A percentile compares a stretch with the other conserved stretches of the same genome.
Evolutionary conservation across 1,140 invertebrate species (phyloP).

Genomic region (Drosophila orena): DNA sequence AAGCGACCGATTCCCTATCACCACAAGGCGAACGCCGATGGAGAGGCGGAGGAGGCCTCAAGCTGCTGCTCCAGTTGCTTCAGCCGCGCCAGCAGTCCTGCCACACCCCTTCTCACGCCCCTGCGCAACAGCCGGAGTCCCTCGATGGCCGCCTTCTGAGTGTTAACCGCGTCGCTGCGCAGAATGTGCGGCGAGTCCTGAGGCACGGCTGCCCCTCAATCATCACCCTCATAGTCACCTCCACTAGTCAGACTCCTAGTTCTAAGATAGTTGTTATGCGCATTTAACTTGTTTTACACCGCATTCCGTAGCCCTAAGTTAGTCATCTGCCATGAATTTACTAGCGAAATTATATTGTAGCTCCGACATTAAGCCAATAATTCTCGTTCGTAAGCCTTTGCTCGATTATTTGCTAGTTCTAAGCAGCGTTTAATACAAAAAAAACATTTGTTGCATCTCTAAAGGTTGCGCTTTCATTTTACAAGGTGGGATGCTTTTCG

Average conservation of each 20-base stretch:
- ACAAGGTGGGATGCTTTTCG: not conserved
- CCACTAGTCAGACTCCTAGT: conserved; percentile 36
- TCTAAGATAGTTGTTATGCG: conserved; percentile 60
- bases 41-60: conserved; percentile 87
- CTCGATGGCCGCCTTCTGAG: conserved; percentile 71
- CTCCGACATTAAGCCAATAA: conserved; percentile 45
- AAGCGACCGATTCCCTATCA: conserved; percentile 96
- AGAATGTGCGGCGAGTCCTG: conserved; percentile 60
- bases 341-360: conserved; percentile 62
- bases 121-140: conserved; percentile 73
- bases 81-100: conserved; percentile 76
- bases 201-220: conserved; percentile 1
- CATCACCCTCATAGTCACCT: conserved; percentile 14
- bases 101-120: conserved; percentile 60
- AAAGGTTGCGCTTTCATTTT: conserved; percentile 2
- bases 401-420: conserved; percentile 70
- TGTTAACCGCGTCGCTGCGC: conserved; percentile 75
- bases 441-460: conserved; percentile 74
- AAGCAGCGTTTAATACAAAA: conserved; percentile 67
- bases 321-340: conserved; percentile 53
- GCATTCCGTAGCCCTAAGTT: conserved; percentile 43
- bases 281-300: conserved; percentile 51
- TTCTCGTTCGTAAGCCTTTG: conserved; percentile 47
- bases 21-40: conserved; percentile 87
- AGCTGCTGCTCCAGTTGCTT: conserved; percentile 89